A percentile compares a stretch with the other conserved stretches of the same genome.
phyloP scores from a whole-genome alignment of 2,113 vertebrate genomes.

The Oxygymnocypris stewartii region DNA sequence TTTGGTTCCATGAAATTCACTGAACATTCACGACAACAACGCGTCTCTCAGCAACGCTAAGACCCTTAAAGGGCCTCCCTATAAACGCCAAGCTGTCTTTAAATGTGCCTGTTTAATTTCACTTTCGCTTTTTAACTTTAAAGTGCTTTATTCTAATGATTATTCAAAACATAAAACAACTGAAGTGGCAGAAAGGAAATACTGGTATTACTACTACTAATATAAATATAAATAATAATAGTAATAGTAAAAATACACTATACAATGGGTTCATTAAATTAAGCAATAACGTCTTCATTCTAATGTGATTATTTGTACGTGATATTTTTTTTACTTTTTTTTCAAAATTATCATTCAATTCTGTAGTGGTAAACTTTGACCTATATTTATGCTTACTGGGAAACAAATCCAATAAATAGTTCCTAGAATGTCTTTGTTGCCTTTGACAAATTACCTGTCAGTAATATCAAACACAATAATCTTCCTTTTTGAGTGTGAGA shows the following conservation, averaged over 20 bases:
- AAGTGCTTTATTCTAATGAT: background rate
- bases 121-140: background rate
- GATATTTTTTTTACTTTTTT: too few relatives aligned
- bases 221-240: too few relatives aligned
- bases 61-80: constrained; percentile 63
- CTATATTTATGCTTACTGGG: background rate
- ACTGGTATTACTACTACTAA: background rate
- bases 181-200: background rate
- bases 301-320: background rate
- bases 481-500: background rate
- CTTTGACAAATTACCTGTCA: constrained; percentile 37
- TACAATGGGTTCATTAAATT: background rate
- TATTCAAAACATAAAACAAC: background rate
- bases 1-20: background rate
- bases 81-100: background rate
- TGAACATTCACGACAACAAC: constrained; percentile 28
- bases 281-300: background rate
- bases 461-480: constrained; percentile 21
- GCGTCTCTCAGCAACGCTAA: constrained; percentile 75
- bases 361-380: background rate
- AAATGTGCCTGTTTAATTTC: background rate
- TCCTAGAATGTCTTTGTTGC: background rate
- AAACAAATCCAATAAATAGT: background rate
- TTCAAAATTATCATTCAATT: background rate
- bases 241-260: background rate